Base-by-base conservation (phyloP, 2,113 vertebrate genomes). In the Tiliqua scincoides region DNA sequence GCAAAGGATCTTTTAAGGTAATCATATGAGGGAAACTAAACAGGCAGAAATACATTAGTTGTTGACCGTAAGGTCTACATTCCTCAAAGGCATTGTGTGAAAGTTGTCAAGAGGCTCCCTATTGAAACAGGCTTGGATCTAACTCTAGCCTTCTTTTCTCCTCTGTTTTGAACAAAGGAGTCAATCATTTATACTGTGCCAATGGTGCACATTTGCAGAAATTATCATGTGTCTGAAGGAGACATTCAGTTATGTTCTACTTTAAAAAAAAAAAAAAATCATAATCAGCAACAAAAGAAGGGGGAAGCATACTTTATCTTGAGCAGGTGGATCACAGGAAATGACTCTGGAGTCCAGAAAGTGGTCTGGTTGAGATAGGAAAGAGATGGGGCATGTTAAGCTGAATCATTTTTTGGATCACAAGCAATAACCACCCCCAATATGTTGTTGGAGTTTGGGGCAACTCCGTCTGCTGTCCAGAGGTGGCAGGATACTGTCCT, bases 1-100 rank as follows among this genome's bases (percentile, higher is more conserved):
- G 80, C 68, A 91, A 91, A 75, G 89, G 91, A 88, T 90, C 79
- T 91, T 87, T 89, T 81, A 85, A 91, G 67, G 86, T 80, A 91
- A 78, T 89, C 68, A 70, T 83, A 84, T 48, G 84, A 89, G 74
- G 87, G 90, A 93, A 88, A 83, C 59, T 52, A 84, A 92, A 87
- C n/a, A 74, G 80, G 88, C 2, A 8, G 82, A 91, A 93, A 89
- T 87, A 81, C 3, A 20, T 61, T 82, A 59, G 59, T 70, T 89
- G 80, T 67, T 90, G 86, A 91, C 75, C 87, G 30, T 71, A 91
- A 91, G 82, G 85, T 84, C 84, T 88, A 83, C 88, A 40, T 48
- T 91, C 67, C 74, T 37, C 78, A 52, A 21, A 85, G 78, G 65
- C 86, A 6, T 59, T 83, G 21, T 25, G 59, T 84, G 80, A 93